Evolutionary conservation across 2,797 vertebrate genomes (phyloP).

Genomic region (Octomys mimax): DNA sequence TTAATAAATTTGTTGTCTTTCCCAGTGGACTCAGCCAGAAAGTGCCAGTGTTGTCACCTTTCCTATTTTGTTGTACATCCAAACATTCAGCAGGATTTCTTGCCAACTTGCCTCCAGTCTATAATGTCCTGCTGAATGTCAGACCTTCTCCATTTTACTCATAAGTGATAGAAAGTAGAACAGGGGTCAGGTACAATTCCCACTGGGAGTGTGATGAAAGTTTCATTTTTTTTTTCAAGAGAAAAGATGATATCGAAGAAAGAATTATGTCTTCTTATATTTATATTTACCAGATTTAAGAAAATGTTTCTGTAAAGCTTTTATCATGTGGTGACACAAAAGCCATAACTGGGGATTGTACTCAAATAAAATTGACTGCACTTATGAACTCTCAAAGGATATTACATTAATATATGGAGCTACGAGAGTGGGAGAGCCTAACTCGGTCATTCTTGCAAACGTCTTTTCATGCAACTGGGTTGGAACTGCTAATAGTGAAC

Average conservation of each 20-base stretch:
- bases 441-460: neutral
- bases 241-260: neutral
- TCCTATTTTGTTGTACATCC: too few relatives aligned
- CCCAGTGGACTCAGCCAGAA: too few relatives aligned
- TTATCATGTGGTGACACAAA: neutral
- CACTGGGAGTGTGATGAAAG: neutral
- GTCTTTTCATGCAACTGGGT: neutral
- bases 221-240: neutral
- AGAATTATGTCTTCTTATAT: neutral
- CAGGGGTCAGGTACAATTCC: neutral
- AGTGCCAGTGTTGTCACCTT: neutral
- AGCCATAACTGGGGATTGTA: neutral
- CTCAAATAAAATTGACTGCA: neutral
- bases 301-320: neutral
- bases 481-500: neutral
- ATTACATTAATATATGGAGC: neutral
- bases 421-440: neutral
- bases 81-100: neutral
- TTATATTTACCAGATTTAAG: neutral
- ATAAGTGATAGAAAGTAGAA: neutral
- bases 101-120: neutral
- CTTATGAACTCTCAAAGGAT: neutral
- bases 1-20: neutral
- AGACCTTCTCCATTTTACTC: neutral
- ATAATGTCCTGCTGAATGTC: accelerated